Percentiles rank a stretch among this genome's conserved stretches.
Conservation (phyloP, 2,113 vertebrate species). For the Alethe castanea region DNA sequence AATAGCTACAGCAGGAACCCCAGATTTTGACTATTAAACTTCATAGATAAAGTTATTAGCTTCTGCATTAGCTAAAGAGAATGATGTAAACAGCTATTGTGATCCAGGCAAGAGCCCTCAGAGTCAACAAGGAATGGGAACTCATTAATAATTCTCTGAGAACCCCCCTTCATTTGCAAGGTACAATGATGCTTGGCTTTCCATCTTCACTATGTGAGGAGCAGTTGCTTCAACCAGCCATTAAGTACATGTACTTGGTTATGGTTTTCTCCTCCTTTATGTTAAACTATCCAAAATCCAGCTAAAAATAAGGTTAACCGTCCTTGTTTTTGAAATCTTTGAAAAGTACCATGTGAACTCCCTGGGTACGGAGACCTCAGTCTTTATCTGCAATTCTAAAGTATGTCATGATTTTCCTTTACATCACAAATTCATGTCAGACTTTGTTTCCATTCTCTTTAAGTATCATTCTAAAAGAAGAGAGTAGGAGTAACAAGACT, state of each 20-base stretch:
- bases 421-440: slow-evolving; percentile 46
- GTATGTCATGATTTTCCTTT: slow-evolving; percentile 21
- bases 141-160: background rate
- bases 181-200: background rate
- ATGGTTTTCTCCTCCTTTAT: background rate
- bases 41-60: background rate
- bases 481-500: background rate
- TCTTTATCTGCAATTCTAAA: background rate
- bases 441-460: slow-evolving; percentile 44
- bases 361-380: background rate
- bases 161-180: background rate
- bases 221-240: background rate
- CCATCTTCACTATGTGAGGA: background rate
- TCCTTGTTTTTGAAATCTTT: background rate
- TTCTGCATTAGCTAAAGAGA: background rate
- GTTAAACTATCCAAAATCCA: background rate
- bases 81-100: background rate
- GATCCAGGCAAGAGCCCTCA: background rate
- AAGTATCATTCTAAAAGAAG: background rate
- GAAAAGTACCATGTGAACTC: background rate
- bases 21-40: background rate
- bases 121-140: background rate
- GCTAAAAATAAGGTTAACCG: background rate
- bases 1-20: background rate
- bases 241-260: background rate